Conservation (phyloP, 1,140 invertebrate species). For the Trichonephila clavipes region DNA sequence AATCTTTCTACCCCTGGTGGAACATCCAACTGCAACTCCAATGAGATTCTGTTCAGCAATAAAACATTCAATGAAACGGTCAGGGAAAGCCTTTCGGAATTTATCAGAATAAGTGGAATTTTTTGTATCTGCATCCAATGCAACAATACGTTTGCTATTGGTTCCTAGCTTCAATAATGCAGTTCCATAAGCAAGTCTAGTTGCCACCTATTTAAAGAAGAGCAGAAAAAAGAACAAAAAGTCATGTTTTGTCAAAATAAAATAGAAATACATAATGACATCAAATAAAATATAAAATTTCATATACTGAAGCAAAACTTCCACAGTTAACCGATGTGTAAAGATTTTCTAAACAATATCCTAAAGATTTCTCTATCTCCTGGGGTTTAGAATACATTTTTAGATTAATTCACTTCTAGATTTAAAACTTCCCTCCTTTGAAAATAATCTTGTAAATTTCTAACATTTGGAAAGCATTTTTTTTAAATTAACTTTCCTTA, state of each 20-base stretch:
- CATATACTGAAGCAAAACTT: no score
- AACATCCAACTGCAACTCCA: slow-evolving; percentile 96
- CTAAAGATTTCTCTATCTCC: no score
- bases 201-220: slow-evolving; percentile 86
- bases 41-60: slow-evolving; percentile 99
- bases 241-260: background rate
- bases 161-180: slow-evolving; percentile 93
- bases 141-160: slow-evolving; percentile 91
- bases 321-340: no score
- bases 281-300: no score
- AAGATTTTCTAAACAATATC: no score
- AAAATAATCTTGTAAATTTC: no score
- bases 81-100: slow-evolving; percentile 86
- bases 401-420: no score
- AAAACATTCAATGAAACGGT: slow-evolving; percentile 97
- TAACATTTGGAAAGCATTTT: no score
- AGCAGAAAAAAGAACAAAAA: slow-evolving; percentile 25
- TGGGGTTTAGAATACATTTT: no score
- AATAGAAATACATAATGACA: background rate
- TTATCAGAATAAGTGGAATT: slow-evolving; percentile 99
- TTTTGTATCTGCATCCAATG: slow-evolving; percentile 97
- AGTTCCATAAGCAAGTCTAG: slow-evolving; percentile 95
- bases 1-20: slow-evolving; percentile 92
- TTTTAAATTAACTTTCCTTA: no score
- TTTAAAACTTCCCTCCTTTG: no score